Base-by-base conservation (phyloP, 1,140 invertebrate species). In the Ptiloglossa arizonensis region DNA sequence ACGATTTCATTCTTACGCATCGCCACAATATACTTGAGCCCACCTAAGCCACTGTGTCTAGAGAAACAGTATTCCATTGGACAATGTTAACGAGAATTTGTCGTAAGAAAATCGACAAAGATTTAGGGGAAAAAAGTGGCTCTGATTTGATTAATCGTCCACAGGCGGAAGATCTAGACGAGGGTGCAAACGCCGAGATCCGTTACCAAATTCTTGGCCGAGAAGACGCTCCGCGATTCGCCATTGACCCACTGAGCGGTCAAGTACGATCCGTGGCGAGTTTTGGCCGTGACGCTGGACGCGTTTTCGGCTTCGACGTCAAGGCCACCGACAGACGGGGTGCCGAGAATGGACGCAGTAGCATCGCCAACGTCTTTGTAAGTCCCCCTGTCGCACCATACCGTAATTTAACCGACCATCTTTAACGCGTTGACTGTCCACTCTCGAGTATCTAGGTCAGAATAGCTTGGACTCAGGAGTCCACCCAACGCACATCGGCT, bases 291-390 rank as follows among this genome's bases (percentile, higher is more conserved):
- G 95, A 96, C 64, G 95, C 95, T 19, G 96, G 96, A 4, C 93
- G 94, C 76, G 95, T 97, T 48, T 97, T 96, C 86, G 96, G 96
- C 4, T 97, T 97, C 86, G 96, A 97, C 91, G 96, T 97, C n/a
- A 97, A 97, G 91, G 97, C 97, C 5, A 97, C 96, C 0, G 97
- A 98, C 87, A 94, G 94, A 73, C 87, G 93, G 57, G 97, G 97
- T 0, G 95, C 95, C 48, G 95, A 96, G 81, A 95, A 96, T 87
- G 97, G 97, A 0, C 94, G 94, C 71, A 97, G 96, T 32, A 95
- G 96, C 29, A 97, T 97, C 62, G 95, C 95, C 56, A 97, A 97
- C 87, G 96, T 97, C 76, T 96, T 97, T 90, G 96, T 97, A 90
- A 95, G 96, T 95, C 35, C 17, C 22, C 17, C 32, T n/a, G 8